A percentile compares a stretch with the other conserved stretches of the same genome.
These are phyloP conservation scores for Ormyrus rosae DNA, from an alignment of 2,888 invertebrate genomes.

Conservation along the genomic window DNA sequence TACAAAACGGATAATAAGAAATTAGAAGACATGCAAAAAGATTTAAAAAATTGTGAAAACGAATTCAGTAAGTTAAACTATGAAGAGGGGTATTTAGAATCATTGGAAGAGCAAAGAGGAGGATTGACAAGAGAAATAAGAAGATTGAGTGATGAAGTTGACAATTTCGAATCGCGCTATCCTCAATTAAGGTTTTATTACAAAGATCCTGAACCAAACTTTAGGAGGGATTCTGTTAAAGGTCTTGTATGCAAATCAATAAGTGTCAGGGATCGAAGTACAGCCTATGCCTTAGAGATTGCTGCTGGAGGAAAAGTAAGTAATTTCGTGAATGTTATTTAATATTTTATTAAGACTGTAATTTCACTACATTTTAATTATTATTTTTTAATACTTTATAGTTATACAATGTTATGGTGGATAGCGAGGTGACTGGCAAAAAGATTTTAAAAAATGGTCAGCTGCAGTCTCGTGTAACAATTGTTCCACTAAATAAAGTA, in stretches of 20 bases:
- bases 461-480: constrained; percentile 87
- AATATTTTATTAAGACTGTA: neutral
- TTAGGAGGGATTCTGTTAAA: constrained; percentile 81
- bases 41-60: constrained; percentile 79
- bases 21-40: constrained; percentile 79
- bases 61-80: constrained; percentile 79
- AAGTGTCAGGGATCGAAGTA: constrained; percentile 82
- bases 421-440: constrained; percentile 90
- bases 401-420: constrained; percentile 94
- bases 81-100: constrained; percentile 79
- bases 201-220: constrained; percentile 85
- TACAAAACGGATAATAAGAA: constrained; percentile 81
- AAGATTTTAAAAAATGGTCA: constrained; percentile 89
- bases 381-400: constrained; percentile 73
- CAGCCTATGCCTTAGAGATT: constrained; percentile 89
- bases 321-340: constrained; percentile 50
- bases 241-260: constrained; percentile 91
- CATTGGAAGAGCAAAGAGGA: constrained; percentile 77
- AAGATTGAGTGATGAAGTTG: constrained; percentile 78
- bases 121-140: constrained; percentile 79
- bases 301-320: constrained; percentile 90
- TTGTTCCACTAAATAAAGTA: constrained; percentile 95
- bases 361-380: constrained; percentile 28
- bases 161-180: constrained; percentile 79
- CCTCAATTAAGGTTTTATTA: constrained; percentile 84